Conservation (phyloP, 2,888 invertebrate species). For the Hylaea fasciaria region DNA sequence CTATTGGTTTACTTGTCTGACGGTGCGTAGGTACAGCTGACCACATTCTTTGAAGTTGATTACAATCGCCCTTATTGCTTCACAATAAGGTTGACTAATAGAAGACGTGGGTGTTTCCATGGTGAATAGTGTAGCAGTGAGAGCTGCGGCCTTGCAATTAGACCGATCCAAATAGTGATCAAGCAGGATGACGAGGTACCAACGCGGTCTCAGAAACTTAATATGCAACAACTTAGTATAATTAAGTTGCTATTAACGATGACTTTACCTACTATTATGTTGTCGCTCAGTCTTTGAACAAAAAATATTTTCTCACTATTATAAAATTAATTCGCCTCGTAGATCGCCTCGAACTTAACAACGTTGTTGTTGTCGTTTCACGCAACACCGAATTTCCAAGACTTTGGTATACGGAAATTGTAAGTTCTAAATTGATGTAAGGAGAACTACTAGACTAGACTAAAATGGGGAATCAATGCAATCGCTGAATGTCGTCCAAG, state of each 20-base stretch:
- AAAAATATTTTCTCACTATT: slow-evolving; percentile 13
- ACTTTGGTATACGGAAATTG: no score
- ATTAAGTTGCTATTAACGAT: slow-evolving; percentile 23
- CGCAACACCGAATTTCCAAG: no score
- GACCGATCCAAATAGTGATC: slow-evolving; percentile 50
- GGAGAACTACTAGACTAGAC: no score
- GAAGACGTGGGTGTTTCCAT: slow-evolving; percentile 29
- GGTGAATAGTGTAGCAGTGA: slow-evolving; percentile 21
- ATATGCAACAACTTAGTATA: slow-evolving; percentile 18
- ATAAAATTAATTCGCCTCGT: neutral
- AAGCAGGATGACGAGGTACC: slow-evolving; percentile 48
- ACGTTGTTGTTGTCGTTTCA: no score
- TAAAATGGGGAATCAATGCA: no score
- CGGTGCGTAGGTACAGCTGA: slow-evolving; percentile 32
- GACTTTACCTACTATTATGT: slow-evolving; percentile 17
- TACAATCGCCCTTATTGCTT: slow-evolving; percentile 25
- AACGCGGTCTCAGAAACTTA: slow-evolving; percentile 27
- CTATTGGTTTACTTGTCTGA: slow-evolving; percentile 52
- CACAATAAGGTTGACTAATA: slow-evolving; percentile 28
- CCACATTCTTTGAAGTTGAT: slow-evolving; percentile 6
- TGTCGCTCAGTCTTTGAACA: neutral
- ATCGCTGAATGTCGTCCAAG: no score
- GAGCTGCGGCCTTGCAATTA: slow-evolving; percentile 35
- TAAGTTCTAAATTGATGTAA: no score
- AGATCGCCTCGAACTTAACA: no score